Evolutionary conservation across 2,888 invertebrate genomes (phyloP), one percentile per base, ranked within the genome.

Genomic region (Craniophora ligustri): DNA sequence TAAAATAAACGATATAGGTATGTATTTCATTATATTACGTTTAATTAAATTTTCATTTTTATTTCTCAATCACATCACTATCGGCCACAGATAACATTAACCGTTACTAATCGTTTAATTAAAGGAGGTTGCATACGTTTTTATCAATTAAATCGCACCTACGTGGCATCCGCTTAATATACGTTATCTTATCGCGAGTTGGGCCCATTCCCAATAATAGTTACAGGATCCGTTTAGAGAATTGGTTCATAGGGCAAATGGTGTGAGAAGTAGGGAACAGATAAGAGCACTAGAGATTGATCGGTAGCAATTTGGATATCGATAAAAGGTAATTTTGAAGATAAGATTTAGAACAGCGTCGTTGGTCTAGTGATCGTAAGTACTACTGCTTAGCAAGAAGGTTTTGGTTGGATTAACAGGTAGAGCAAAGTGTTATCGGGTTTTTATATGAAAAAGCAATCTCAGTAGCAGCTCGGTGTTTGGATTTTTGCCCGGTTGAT

Each of bases 141-240:
- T 73, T 74, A 72, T 72, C 71, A 76, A 79, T 83, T 80, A 78
- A 79, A 76, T 76, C 74, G 76, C 78, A 72, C 67, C 76, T 70
- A 72, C 71, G 67, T 69, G 47, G 63, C 50, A 62, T 59, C 61
- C 58, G 70, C 72, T 76, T 77, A 78, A 75, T 72, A 73, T 66
- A 58, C 21, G 32, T 80, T 84, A 87, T 89, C 89, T 89, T 88
- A 90, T 88, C 88, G 61, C 39, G 48, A 48, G 69, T 78, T 82
- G 78, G 75, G 79, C 74, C 78, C 76, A 81, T 78, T 83, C 62
- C 70, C 68, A 77, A 80, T 83, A 82, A 84, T 79, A 84, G 77
- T 67, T 60, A 72, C 63, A 78, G 80, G 75, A 73, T 70, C 61
- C 77, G 75, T 79, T 72, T 70, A 75, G 75, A 67, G 79, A 81